A percentile compares a stretch with the other conserved stretches of the same genome.
phyloP scores from a whole-genome alignment of 2,797 vertebrate species.

The Helicolenus hilgendorfi region DNA sequence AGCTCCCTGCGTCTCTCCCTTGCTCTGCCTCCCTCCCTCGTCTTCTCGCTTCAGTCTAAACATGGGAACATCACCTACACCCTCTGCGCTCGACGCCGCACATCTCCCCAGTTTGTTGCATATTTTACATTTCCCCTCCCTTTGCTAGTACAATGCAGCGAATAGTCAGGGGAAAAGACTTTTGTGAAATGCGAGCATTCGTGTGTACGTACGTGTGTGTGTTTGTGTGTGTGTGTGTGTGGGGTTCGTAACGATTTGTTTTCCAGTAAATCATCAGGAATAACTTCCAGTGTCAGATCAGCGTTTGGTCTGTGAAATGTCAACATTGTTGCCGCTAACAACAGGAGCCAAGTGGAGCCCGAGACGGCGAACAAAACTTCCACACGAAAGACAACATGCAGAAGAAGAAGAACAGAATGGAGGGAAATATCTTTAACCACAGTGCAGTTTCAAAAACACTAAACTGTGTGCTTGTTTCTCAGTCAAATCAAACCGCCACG shows the following conservation, averaged over 20 bases:
- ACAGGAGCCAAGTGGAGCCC: conserved; percentile 78
- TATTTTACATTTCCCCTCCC: conserved; percentile 82
- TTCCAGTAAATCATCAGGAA: conserved; percentile 89
- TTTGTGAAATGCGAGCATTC: conserved; percentile 65
- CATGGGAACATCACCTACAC: conserved; percentile 82
- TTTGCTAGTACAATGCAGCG: conserved; percentile 76
- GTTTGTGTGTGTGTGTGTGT: background rate
- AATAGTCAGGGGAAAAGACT: conserved; percentile 81
- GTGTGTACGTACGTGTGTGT: background rate
- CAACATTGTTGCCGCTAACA: conserved; percentile 85
- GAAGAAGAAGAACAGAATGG: conserved; percentile 43
- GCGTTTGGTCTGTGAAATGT: conserved; percentile 90
- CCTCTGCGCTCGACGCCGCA: conserved; percentile 62
- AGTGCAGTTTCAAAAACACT: conserved; percentile 48
- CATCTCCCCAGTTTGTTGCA: conserved; percentile 78
- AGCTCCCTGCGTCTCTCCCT: conserved; percentile 56
- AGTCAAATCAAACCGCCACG: conserved; percentile 38
- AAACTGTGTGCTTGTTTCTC: conserved; percentile 51
- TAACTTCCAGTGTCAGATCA: conserved; percentile 89
- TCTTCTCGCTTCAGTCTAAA: conserved; percentile 70
- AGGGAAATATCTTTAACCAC: conserved; percentile 55
- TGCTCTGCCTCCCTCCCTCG: conserved; percentile 20
- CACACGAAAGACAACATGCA: conserved; percentile 68
- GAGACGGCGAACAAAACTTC: conserved; percentile 70
- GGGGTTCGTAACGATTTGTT: conserved; percentile 82